Base-by-base conservation (phyloP, 2,797 vertebrate genomes). In the Cephalopachus bancanus region DNA sequence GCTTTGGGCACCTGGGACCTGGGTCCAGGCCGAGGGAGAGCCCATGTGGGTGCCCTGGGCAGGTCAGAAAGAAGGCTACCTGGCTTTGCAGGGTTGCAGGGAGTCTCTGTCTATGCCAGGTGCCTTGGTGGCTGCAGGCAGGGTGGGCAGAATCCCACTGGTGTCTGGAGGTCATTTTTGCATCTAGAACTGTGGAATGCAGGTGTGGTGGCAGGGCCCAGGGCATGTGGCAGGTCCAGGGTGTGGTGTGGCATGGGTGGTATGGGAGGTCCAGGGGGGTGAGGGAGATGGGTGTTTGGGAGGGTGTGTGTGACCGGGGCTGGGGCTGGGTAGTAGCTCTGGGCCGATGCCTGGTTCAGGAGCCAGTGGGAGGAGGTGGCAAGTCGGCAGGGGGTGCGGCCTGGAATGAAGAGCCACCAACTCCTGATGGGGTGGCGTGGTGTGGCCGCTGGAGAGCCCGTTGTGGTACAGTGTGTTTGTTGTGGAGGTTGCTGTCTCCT, bases 401-500 rank as follows among this genome's bases (percentile, higher is more conserved):
- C 26, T 14, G 20, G 49, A 14, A 51, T 3, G 16, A 55, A 89
- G 53, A 81, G 19, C 72, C 10, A 15, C 14, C 22, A 6, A 33
- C 26, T 4, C 33, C 64, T 28, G 33, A 49, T 14, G 1, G 51
- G 1, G 26, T 4, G 24, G 37, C 5, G 10, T 11, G 10, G 37
- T 5, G 11, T 7, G 11, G 26, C 1, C 11, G 20, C 14, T 3
- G 12, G 22, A 44, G 86, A 67, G 8, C 17, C 44, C 17, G 24
- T 22, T n/a, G 30, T 60, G 19, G 9, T 20, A 16, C 7, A 6
- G 80, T 65, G 3, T 0, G 1, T 75, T 24, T 80, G 59, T 80
- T 3, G 1, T 33, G 5, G 14, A 12, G 15, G 26, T 7, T 0
- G 71, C 49, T 0, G 2, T 33, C 6, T 17, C 3, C 24, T 11